Evolutionary conservation across 2,113 vertebrate species (phyloP).

Genomic region (Tautogolabrus adspersus): DNA sequence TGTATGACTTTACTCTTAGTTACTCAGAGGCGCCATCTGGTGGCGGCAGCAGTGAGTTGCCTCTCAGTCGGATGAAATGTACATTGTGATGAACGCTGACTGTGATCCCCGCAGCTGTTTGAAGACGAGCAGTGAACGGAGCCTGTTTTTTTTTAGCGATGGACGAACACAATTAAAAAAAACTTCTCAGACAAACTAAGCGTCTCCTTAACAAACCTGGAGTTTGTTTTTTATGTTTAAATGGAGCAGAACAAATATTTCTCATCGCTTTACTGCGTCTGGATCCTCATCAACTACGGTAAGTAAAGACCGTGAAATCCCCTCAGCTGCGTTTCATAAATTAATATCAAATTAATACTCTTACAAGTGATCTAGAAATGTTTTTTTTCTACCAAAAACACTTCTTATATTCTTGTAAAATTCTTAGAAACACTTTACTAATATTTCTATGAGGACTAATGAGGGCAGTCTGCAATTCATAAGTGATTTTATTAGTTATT

Average conservation of each 20-base stretch:
- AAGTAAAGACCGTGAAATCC: neutral
- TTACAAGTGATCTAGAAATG: too few species aligned
- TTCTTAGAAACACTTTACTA: too few species aligned
- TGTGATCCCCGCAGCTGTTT: slow-evolving; percentile 8
- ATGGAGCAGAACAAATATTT: slow-evolving; percentile 39
- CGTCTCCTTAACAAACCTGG: neutral
- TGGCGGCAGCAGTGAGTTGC: neutral
- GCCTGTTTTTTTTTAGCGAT: neutral
- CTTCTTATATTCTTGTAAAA: too few species aligned
- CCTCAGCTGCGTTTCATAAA: neutral
- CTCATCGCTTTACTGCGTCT: slow-evolving; percentile 30
- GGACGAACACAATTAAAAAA: neutral
- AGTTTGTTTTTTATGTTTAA: neutral
- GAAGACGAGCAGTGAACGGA: neutral
- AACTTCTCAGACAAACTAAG: neutral
- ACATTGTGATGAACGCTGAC: neutral
- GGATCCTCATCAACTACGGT: slow-evolving; percentile 60
- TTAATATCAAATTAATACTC: too few species aligned
- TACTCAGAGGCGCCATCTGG: neutral
- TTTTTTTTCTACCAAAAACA: too few species aligned
- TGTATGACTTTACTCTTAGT: neutral
- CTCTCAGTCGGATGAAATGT: neutral
- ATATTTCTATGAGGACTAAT: too few species aligned
- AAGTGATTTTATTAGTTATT: too few species aligned
- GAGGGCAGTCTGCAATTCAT: too few species aligned